Percentiles rank a stretch among this genome's conserved stretches.
Conservation (phyloP, 2,113 vertebrate genomes). For the Tetrao urogallus region DNA sequence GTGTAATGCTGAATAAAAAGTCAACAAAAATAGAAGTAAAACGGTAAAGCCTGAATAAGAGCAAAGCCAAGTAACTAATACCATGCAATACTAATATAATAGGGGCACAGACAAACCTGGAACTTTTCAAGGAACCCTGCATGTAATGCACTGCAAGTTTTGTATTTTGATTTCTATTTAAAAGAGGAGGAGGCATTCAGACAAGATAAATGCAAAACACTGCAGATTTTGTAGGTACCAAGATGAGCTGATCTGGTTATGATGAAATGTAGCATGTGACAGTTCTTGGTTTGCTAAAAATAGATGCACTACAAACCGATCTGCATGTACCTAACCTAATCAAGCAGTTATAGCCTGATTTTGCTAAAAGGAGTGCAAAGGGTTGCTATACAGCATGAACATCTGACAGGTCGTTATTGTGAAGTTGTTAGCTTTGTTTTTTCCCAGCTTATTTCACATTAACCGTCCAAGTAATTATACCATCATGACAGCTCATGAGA, state of each 20-base stretch:
- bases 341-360: neutral
- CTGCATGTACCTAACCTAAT: neutral
- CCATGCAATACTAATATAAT: neutral
- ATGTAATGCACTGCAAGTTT: neutral
- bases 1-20: neutral
- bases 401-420: neutral
- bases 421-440: conserved; percentile 17
- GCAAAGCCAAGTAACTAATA: neutral
- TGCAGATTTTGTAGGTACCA: neutral
- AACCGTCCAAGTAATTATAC: conserved; percentile 46
- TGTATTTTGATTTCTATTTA: neutral
- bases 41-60: neutral
- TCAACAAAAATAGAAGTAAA: neutral
- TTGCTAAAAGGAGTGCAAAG: neutral
- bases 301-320: neutral
- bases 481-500: conserved; percentile 50
- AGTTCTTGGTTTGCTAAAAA: neutral
- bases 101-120: neutral
- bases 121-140: neutral
- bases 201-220: neutral
- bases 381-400: neutral
- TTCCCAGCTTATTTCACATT: neutral
- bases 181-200: neutral
- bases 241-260: neutral
- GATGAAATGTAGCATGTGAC: neutral